These are phyloP conservation scores for Neolamprologus toae DNA, from an alignment of 2,113 vertebrate species.

Conservation along the genomic window DNA sequence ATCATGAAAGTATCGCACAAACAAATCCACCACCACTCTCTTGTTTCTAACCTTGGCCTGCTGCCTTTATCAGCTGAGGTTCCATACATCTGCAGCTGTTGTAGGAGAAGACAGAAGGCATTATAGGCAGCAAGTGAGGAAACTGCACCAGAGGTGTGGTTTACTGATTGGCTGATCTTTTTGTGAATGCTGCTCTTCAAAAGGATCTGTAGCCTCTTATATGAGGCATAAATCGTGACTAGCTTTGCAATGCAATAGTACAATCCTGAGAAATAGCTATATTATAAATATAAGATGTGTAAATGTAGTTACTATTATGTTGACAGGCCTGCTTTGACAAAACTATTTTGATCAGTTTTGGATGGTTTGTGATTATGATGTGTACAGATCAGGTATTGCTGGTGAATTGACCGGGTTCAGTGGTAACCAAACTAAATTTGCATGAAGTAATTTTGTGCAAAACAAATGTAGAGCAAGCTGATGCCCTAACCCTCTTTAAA, in stretches of 20 bases:
- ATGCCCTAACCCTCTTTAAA: background rate
- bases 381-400: fast-evolving
- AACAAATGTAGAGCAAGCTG: background rate
- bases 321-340: background rate
- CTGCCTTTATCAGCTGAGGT: background rate
- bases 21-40: background rate
- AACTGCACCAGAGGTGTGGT: background rate
- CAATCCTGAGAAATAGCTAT: fast-evolving
- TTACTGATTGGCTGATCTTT: background rate
- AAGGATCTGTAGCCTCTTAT: background rate
- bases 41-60: background rate
- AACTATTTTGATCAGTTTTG: background rate
- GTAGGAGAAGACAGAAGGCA: background rate
- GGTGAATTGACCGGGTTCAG: background rate
- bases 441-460: background rate
- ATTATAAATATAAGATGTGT: background rate
- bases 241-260: background rate
- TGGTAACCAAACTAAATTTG: background rate
- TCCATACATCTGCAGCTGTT: background rate
- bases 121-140: no score
- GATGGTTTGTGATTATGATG: background rate
- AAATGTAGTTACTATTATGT: background rate
- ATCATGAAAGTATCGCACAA: background rate
- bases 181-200: background rate
- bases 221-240: background rate